Percentiles rank a stretch among this genome's conserved stretches.
These are phyloP conservation scores for Peromyscus eremicus DNA, from an alignment of 2,797 vertebrate genomes.

Conservation along the genomic window DNA sequence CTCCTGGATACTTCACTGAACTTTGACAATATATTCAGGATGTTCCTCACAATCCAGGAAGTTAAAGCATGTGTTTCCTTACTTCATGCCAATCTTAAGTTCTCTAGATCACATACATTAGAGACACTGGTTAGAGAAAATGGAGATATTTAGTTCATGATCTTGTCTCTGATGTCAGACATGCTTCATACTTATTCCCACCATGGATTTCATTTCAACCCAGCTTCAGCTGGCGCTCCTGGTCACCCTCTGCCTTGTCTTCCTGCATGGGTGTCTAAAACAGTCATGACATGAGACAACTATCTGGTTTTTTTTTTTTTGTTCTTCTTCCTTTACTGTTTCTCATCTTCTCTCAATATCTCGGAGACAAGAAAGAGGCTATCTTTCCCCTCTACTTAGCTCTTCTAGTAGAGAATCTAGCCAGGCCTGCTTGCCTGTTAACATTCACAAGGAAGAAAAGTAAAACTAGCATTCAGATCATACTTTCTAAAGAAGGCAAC, in stretches of 20 bases:
- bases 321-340: background rate
- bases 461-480: background rate
- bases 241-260: background rate
- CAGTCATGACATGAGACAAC: background rate
- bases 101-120: background rate
- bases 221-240: background rate
- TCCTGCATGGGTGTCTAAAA: background rate
- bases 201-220: background rate
- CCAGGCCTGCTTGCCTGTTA: background rate
- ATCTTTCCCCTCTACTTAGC: background rate
- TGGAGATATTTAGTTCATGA: background rate
- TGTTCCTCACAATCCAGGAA: background rate
- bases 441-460: constrained; percentile 29
- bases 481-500: background rate
- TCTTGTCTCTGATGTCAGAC: background rate
- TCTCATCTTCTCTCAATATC: background rate
- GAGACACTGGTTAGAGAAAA: background rate
- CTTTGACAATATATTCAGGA: background rate
- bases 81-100: background rate
- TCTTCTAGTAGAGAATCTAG: background rate
- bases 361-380: background rate
- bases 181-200: background rate
- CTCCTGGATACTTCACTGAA: background rate
- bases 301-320: background rate
- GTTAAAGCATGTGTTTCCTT: background rate